Evolutionary conservation across 37 sponge, comb jelly and placozoan species (phyloP).

Genomic region (Amphimedon queenslandica): DNA sequence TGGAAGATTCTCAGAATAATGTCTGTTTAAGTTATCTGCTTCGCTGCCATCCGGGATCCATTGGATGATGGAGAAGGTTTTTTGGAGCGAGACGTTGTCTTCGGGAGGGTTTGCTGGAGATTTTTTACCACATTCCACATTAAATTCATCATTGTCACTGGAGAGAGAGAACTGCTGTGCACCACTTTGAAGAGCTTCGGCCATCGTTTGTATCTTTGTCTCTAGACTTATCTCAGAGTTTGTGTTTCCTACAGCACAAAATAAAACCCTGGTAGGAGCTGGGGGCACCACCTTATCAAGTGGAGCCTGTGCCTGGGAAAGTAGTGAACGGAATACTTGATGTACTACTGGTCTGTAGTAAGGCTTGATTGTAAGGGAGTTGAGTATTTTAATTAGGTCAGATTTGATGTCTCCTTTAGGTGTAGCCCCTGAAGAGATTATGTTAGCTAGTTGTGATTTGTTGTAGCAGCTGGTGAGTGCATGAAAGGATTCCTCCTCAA

Average conservation of each 20-base stretch:
- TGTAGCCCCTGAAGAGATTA: no score
- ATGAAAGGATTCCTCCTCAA: constrained; percentile 39
- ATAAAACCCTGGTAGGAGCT: background rate
- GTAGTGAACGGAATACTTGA: background rate
- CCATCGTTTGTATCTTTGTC: background rate
- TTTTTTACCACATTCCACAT: background rate
- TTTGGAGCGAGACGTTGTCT: background rate
- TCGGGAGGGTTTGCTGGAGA: background rate
- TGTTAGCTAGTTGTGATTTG: background rate
- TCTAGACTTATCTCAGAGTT: background rate
- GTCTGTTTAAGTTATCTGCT: background rate
- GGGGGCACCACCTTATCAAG: background rate
- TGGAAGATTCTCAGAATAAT: background rate
- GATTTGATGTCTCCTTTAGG: background rate
- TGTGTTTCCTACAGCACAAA: constrained; percentile 1
- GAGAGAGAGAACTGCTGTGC: background rate
- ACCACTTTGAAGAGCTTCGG: background rate
- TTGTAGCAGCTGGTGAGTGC: constrained; percentile 43
- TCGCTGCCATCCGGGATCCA: background rate
- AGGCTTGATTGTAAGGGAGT: background rate
- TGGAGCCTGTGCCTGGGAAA: background rate
- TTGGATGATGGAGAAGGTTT: constrained; percentile 1
- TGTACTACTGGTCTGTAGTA: constrained; percentile 13
- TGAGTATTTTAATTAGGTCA: background rate
- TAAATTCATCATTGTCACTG: no score